Percentiles rank a stretch among this genome's conserved stretches.
Conservation (phyloP, 2,113 vertebrate species). For the Rhegmatorhina hoffmannsi region DNA sequence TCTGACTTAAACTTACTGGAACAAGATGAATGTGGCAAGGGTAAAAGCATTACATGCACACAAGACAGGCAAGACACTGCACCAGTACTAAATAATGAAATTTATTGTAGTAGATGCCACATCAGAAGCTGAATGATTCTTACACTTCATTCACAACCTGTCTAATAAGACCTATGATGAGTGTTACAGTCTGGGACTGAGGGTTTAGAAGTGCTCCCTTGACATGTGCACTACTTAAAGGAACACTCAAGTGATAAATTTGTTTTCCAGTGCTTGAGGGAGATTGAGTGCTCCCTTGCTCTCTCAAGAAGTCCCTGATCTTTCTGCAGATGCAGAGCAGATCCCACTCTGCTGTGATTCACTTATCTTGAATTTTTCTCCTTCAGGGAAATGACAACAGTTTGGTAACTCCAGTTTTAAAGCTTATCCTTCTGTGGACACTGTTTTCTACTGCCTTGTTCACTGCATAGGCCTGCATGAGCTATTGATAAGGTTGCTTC, state of each 20-base stretch:
- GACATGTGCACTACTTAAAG: background rate
- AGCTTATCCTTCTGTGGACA: background rate
- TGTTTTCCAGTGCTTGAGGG: constrained; percentile 12
- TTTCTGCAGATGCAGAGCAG: background rate
- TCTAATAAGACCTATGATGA: background rate
- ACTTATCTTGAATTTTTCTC: background rate
- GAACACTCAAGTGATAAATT: constrained; percentile 22
- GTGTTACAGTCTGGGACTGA: background rate
- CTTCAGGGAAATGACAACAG: background rate
- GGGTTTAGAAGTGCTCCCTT: background rate
- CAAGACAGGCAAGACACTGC: background rate
- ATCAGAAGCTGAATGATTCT: background rate
- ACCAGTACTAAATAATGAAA: background rate
- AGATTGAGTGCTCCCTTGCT: background rate
- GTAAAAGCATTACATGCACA: background rate
- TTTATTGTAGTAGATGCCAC: background rate
- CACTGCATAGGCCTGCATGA: background rate
- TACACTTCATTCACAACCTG: background rate
- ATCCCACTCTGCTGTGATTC: background rate
- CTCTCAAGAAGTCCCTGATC: background rate
- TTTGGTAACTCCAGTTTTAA: background rate
- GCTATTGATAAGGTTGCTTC: background rate
- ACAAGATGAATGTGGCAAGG: background rate
- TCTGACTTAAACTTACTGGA: background rate
- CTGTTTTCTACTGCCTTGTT: background rate